Base-by-base conservation (phyloP, 2,888 invertebrate species). In the Pelosia muscerda region DNA sequence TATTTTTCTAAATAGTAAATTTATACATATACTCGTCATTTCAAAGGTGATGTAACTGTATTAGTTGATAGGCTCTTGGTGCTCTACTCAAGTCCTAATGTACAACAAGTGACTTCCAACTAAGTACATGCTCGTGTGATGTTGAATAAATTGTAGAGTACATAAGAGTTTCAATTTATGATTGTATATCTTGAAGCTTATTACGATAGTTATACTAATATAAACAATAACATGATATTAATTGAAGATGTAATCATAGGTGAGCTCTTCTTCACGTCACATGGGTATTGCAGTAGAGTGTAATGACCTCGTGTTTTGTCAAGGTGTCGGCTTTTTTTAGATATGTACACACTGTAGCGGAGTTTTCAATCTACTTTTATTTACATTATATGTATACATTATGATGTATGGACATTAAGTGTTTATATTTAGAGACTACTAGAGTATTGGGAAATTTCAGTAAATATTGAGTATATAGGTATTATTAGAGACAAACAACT, bases 261-360 rank as follows among this genome's bases (percentile, higher is more conserved):
- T 74, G 77, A 75, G 74, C 71, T 85, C 87, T 85, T 88, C 85
- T 85, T 88, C 85, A 88, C 89, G 92, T 93, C 94, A 93, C 94
- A 94, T 94, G 94, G 90, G 86, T 92, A 87, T 90, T 87, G 87
- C 88, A 87, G 89, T 88, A 86, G 93, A 93, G 95, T 94, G 94
- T 95, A 95, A 93, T 95, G 94, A 94, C 94, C 95, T 95, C 94
- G 93, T 94, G 94, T 94, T 94, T 94, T 94, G 94, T 94, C 94
- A 95, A 95, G 94, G 94, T 94, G 94, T 94, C 94, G 90, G 93
- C 93, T 93, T 94, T 94, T 93, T 94, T 94, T 94, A 94, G 93
- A 93, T 93, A 89, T 88, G 88, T 92, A 91, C 89, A 92, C 90
- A 92, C 90, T 89, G 88, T 89, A 90, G 91, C 91, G 90, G 90